A percentile compares a stretch with the other conserved stretches of the same genome.
These are phyloP conservation scores for Halyomorpha halys DNA, from an alignment of 1,140 invertebrate genomes.

Conservation along the genomic window DNA sequence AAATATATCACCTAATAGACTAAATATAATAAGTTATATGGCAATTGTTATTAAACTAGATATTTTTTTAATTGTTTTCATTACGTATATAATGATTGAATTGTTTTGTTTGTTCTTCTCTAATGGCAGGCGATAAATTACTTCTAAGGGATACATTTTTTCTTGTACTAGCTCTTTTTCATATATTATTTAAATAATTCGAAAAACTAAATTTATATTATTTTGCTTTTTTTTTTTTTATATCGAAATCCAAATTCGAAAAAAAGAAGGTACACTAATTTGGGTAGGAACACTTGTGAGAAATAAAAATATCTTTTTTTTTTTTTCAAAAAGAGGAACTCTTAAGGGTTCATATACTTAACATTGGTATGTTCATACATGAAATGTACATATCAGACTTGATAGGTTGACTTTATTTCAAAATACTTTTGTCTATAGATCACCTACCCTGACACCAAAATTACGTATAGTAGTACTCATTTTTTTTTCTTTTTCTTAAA, in stretches of 20 bases:
- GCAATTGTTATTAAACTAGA: conserved; percentile 25
- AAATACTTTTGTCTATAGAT: conserved; percentile 6
- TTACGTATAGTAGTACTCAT: conserved; percentile 23
- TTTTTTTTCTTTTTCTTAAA: conserved; percentile 11
- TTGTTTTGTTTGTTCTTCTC: conserved; percentile 2
- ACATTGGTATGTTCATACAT: background rate
- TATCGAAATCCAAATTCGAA: background rate
- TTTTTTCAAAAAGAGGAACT: conserved; percentile 3
- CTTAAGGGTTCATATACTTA: background rate
- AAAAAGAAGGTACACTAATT: background rate
- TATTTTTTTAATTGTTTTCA: conserved; percentile 19
- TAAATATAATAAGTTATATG: conserved; percentile 26
- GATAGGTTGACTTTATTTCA: conserved; percentile 4
- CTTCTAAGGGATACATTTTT: conserved; percentile 9
- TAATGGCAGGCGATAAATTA: conserved; percentile 19
- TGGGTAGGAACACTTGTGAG: background rate
- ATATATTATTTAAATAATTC: conserved; percentile 7
- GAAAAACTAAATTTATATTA: background rate
- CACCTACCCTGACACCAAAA: conserved; percentile 26
- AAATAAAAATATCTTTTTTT: conserved; percentile 1
- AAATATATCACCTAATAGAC: conserved; percentile 27
- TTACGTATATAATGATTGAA: conserved; percentile 23
- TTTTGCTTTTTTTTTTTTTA: background rate
- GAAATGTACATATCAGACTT: conserved; percentile 10
- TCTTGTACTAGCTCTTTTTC: conserved; percentile 9